Conservation (phyloP, 2,888 invertebrate species). For the Mamestra brassicae region DNA sequence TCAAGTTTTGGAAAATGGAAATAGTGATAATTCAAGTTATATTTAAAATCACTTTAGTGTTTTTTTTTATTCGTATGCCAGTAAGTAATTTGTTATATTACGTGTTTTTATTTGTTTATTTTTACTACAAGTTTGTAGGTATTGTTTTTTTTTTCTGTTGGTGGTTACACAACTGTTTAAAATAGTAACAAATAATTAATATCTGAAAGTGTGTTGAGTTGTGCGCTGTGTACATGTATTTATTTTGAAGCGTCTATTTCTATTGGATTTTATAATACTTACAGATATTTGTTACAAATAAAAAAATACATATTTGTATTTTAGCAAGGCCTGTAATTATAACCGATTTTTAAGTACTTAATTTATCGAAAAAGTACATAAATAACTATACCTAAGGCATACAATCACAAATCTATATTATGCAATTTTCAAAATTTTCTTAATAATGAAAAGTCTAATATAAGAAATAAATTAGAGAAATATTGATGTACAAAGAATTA, state of each 20-base stretch:
- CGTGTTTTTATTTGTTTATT: neutral
- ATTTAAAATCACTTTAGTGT: conserved; percentile 34
- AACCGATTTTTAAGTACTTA: neutral
- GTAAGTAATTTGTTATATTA: conserved; percentile 49
- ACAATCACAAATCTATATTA: neutral
- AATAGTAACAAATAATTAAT: neutral
- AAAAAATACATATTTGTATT: neutral
- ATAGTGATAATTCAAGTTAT: conserved; percentile 31
- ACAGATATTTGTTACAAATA: too few relatives aligned
- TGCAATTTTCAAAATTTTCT: neutral
- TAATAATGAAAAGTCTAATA: neutral
- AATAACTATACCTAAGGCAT: neutral
- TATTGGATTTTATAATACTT: neutral
- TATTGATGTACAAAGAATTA: too few relatives aligned
- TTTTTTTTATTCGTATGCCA: conserved; percentile 43
- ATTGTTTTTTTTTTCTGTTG: conserved; percentile 2
- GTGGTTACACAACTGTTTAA: neutral
- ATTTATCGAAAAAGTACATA: neutral
- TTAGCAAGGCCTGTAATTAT: neutral
- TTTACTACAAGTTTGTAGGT: neutral
- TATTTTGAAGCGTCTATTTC: neutral
- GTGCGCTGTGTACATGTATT: neutral
- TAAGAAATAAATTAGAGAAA: neutral
- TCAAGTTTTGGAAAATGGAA: conserved; percentile 9
- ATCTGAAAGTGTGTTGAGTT: too few relatives aligned